phyloP scores from a whole-genome alignment of 2,113 vertebrate genomes.

The Cebidichthys violaceus region DNA sequence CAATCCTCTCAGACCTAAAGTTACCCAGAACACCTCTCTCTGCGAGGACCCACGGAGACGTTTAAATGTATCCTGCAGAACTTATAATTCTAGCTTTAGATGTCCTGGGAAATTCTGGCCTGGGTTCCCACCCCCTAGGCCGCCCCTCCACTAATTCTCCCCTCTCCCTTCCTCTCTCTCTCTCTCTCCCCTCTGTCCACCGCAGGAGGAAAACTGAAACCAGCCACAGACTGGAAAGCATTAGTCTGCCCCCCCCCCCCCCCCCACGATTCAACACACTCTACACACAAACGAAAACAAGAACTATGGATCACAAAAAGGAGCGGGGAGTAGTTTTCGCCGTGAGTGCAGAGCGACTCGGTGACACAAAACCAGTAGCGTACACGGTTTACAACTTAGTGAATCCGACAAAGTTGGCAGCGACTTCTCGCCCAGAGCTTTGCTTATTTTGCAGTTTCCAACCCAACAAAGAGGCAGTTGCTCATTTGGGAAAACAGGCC shows the following conservation, averaged over 20 bases:
- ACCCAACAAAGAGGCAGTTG: slow-evolving; percentile 55
- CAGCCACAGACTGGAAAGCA: slow-evolving; percentile 79
- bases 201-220: slow-evolving; percentile 77
- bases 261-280: slow-evolving; percentile 41
- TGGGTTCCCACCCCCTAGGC: slow-evolving; percentile 26
- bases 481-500: slow-evolving; percentile 51
- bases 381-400: slow-evolving; percentile 27
- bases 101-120: slow-evolving; percentile 54
- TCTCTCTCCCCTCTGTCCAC: slow-evolving; percentile 49
- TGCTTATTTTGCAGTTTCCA: slow-evolving; percentile 70
- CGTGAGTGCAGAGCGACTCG: slow-evolving; percentile 18
- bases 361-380: slow-evolving; percentile 46
- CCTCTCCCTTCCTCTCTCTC: slow-evolving; percentile 37
- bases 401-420: slow-evolving; percentile 52
- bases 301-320: slow-evolving; percentile 20
- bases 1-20: neutral
- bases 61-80: slow-evolving; percentile 36
- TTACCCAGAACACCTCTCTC: slow-evolving; percentile 6
- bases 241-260: slow-evolving; percentile 52
- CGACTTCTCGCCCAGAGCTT: slow-evolving; percentile 32
- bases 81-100: slow-evolving; percentile 42
- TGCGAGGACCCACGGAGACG: neutral
- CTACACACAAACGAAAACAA: slow-evolving; percentile 56
- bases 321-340: neutral
- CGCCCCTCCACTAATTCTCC: slow-evolving; percentile 30